phyloP scores from a whole-genome alignment of 1,140 invertebrate species.

The Hesperophylax magnus region DNA sequence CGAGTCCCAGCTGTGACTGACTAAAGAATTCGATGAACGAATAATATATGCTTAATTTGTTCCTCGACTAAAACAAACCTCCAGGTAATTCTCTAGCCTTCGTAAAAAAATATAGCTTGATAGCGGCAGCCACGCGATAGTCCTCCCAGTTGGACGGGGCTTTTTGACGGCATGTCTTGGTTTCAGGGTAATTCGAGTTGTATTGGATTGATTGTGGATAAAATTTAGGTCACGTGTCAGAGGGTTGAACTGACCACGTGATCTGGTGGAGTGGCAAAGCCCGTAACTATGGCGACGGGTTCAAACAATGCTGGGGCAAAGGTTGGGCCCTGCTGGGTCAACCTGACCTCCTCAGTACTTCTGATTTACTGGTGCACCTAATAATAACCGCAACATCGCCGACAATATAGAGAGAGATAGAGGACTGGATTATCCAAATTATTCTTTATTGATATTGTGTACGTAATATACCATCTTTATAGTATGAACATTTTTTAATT shows the following conservation, averaged over 20 bases:
- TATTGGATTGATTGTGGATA: not conserved
- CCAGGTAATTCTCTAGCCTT: not conserved
- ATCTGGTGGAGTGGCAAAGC: conserved; percentile 42
- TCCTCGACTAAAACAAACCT: too few relatives aligned
- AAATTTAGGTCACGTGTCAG: conserved; percentile 30
- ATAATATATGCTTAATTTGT: conserved; percentile 24
- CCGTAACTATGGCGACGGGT: conserved; percentile 40
- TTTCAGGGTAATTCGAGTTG: conserved; percentile 3
- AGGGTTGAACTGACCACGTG: conserved; percentile 41
- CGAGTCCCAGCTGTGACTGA: conserved; percentile 27
- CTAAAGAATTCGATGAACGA: not conserved
- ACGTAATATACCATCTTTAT: too few relatives aligned
- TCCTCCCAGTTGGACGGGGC: not conserved
- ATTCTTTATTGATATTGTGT: too few relatives aligned
- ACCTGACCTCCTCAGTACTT: not conserved
- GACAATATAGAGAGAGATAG: too few relatives aligned
- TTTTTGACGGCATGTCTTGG: not conserved
- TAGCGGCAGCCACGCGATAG: not conserved
- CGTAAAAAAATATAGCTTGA: not conserved
- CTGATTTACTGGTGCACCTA: too few relatives aligned
- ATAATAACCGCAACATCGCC: too few relatives aligned
- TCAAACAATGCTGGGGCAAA: conserved; percentile 39
- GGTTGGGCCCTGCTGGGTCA: not conserved
- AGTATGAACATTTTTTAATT: too few relatives aligned
- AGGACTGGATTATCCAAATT: too few relatives aligned